These are phyloP conservation scores for Vespertilio murinus DNA, from an alignment of 2,797 vertebrate species.

Conservation along the genomic window DNA sequence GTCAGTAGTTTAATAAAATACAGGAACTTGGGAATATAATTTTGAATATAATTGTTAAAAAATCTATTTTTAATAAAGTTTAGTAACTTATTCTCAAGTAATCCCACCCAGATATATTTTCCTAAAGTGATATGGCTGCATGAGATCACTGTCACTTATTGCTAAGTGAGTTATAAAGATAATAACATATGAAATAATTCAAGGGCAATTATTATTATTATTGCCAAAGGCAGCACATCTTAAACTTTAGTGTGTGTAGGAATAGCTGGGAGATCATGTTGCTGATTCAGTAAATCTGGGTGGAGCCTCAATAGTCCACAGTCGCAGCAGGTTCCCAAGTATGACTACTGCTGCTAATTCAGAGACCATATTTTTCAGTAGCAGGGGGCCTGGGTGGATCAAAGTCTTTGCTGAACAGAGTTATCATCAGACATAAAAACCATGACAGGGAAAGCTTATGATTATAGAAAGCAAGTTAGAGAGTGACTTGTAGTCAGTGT, in stretches of 20 bases:
- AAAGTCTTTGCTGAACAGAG: background rate
- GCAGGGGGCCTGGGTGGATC: background rate
- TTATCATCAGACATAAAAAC: background rate
- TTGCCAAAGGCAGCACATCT: background rate
- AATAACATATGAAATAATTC: background rate
- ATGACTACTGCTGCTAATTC: background rate
- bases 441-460: background rate
- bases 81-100: background rate
- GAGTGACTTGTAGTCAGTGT: too few relatives aligned
- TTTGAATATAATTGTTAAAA: background rate
- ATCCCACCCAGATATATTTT: background rate
- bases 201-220: too few relatives aligned
- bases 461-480: background rate
- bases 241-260: background rate
- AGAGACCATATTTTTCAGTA: background rate
- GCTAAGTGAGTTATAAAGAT: background rate
- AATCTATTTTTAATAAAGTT: background rate
- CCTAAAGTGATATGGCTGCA: background rate
- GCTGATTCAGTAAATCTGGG: background rate
- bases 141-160: background rate
- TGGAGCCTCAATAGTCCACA: background rate
- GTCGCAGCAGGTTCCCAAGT: background rate
- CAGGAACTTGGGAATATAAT: background rate
- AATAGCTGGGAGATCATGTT: background rate
- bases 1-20: slow-evolving; percentile 16